phyloP scores from a whole-genome alignment of 2,113 vertebrate species.

The Sturnira hondurensis region DNA sequence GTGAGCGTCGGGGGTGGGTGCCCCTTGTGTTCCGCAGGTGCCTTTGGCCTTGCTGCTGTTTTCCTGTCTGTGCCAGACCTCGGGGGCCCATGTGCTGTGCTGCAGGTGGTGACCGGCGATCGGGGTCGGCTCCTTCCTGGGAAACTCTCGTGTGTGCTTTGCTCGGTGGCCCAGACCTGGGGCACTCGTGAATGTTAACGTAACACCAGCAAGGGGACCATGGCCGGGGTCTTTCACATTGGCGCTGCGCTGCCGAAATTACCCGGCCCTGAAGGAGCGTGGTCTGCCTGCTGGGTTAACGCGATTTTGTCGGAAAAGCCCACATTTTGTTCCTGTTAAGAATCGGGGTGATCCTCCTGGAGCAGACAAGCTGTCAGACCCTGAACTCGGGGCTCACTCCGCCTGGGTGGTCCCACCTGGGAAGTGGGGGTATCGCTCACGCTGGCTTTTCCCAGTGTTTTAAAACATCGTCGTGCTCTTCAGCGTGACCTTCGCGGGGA shows the following conservation, averaged over 20 bases:
- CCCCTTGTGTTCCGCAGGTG: rapidly evolving
- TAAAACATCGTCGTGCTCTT: background rate
- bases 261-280: background rate
- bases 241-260: background rate
- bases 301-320: background rate
- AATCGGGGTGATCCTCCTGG: background rate
- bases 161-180: background rate
- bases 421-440: too few relatives aligned
- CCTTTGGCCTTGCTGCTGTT: rapidly evolving
- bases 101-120: too few relatives aligned
- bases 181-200: background rate
- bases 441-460: background rate
- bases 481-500: background rate
- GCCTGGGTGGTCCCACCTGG: background rate
- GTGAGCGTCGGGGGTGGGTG: background rate
- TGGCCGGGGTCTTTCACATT: background rate
- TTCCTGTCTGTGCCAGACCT: background rate
- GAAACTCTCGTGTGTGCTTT: background rate
- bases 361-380: background rate
- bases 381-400: background rate
- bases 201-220: background rate
- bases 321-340: background rate
- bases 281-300: background rate
- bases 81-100: background rate
- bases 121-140: background rate